phyloP scores from a whole-genome alignment of 2,797 vertebrate species.

The Tarsius wallacei region DNA sequence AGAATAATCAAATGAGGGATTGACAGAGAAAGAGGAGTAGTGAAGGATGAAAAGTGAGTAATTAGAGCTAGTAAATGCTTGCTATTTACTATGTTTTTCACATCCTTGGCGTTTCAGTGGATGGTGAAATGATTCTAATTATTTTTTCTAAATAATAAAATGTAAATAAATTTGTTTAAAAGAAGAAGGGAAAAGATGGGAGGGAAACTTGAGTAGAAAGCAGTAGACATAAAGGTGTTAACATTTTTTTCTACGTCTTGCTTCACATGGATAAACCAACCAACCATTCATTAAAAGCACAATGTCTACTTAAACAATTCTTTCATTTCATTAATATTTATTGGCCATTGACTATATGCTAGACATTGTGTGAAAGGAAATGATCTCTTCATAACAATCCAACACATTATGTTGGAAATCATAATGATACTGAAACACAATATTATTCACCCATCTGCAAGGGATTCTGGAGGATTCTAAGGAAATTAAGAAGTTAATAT shows the following conservation, averaged over 20 bases:
- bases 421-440: not conserved
- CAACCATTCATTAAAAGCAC: slow-evolving; percentile 13
- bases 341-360: slow-evolving; percentile 1
- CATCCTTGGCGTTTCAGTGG: not conserved
- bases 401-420: slow-evolving; percentile 38
- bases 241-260: slow-evolving; percentile 24
- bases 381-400: slow-evolving; percentile 2
- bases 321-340: slow-evolving; percentile 28
- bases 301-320: not conserved
- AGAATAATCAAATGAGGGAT: not conserved
- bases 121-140: not conserved
- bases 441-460: not conserved
- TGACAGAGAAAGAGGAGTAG: not conserved
- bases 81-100: slow-evolving; percentile 11
- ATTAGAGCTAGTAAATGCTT: not conserved
- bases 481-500: slow-evolving; percentile 15
- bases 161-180: not conserved
- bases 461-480: slow-evolving; percentile 11
- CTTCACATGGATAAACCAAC: not conserved
- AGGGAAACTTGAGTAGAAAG: slow-evolving; percentile 3
- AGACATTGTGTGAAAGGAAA: not conserved
- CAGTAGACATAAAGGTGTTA: slow-evolving; percentile 5
- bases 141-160: slow-evolving; percentile 19
- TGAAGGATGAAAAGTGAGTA: not conserved
- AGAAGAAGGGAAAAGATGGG: not conserved